Percentiles rank a stretch among this genome's conserved stretches.
Evolutionary conservation across 2,888 invertebrate genomes (phyloP).

Genomic region (Furcula furcula): DNA sequence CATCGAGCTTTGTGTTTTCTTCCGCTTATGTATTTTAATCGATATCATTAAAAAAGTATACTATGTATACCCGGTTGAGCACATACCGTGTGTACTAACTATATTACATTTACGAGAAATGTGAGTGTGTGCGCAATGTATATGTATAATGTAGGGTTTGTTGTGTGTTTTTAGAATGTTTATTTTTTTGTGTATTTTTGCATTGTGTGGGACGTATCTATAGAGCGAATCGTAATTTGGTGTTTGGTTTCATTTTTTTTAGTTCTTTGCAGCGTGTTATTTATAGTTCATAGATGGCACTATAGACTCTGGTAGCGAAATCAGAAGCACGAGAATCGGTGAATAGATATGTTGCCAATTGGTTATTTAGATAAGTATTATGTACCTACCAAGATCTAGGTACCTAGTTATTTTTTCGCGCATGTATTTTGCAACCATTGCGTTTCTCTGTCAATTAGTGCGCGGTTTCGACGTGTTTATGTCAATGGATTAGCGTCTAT

Average conservation of each 20-base stretch:
- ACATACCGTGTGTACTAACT: too few relatives aligned
- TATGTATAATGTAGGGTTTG: slow-evolving; percentile 5
- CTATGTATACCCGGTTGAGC: slow-evolving; percentile 27
- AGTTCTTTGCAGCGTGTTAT: slow-evolving; percentile 14
- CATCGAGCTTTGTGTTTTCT: slow-evolving; percentile 33
- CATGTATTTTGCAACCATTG: slow-evolving; percentile 2
- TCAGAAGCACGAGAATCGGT: slow-evolving; percentile 6
- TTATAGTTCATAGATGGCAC: slow-evolving; percentile 11
- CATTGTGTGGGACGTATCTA: slow-evolving; percentile 12
- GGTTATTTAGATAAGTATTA: too few relatives aligned
- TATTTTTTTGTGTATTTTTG: slow-evolving; percentile 14
- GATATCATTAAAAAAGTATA: slow-evolving; percentile 36
- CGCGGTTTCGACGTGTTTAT: neutral
- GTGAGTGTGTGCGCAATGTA: slow-evolving; percentile 28
- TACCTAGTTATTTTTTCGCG: slow-evolving; percentile 7
- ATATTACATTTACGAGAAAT: slow-evolving; percentile 22
- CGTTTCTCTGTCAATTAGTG: neutral
- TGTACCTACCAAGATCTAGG: too few relatives aligned
- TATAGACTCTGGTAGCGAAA: too few relatives aligned
- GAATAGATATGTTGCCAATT: slow-evolving; percentile 1
- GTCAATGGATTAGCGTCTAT: neutral
- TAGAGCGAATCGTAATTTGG: slow-evolving; percentile 3
- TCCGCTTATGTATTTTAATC: slow-evolving; percentile 40
- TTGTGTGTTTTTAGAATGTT: slow-evolving; percentile 16
- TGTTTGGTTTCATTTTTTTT: slow-evolving; percentile 13